These are phyloP conservation scores for Myotis brandtii DNA, from an alignment of 2,113 vertebrate species.

Conservation along the genomic window DNA sequence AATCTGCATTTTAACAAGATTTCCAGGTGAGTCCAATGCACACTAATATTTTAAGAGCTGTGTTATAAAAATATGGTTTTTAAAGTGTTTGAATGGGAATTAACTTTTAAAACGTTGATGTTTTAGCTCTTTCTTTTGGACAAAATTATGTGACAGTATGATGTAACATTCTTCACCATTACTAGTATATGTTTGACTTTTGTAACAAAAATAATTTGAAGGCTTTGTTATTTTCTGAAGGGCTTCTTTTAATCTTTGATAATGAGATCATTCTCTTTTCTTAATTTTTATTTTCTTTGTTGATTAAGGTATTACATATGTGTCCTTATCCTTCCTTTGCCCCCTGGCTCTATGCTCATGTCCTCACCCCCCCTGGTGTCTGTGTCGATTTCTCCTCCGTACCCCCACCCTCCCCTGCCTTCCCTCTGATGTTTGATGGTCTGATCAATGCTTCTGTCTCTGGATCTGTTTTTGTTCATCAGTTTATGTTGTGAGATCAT, in stretches of 20 bases:
- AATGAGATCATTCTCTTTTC: slow-evolving; percentile 19
- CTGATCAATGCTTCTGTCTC: too few relatives aligned
- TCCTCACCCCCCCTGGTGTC: too few relatives aligned
- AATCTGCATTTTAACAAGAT: background rate
- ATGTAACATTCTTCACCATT: background rate
- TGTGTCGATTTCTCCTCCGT: too few relatives aligned
- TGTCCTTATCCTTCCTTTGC: too few relatives aligned
- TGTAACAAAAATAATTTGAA: slow-evolving; percentile 9
- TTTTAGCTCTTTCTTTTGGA: slow-evolving; percentile 7
- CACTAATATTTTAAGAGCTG: background rate
- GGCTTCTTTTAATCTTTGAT: background rate
- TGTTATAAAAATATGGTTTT: background rate
- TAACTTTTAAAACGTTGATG: slow-evolving; percentile 27
- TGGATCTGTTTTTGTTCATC: too few relatives aligned
- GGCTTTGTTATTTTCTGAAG: background rate
- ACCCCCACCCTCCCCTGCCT: too few relatives aligned
- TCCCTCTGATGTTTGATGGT: too few relatives aligned
- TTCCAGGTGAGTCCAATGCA: background rate
- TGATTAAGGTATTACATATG: too few relatives aligned
- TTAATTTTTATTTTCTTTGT: too few relatives aligned
- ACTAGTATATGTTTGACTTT: background rate
- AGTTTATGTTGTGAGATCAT: background rate
- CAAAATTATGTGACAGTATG: background rate
- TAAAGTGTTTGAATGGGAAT: background rate
- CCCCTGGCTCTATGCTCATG: too few relatives aligned